Percentiles rank a stretch among this genome's conserved stretches.
Conservation (phyloP, 2,113 vertebrate genomes). For the Cavia aperea region DNA sequence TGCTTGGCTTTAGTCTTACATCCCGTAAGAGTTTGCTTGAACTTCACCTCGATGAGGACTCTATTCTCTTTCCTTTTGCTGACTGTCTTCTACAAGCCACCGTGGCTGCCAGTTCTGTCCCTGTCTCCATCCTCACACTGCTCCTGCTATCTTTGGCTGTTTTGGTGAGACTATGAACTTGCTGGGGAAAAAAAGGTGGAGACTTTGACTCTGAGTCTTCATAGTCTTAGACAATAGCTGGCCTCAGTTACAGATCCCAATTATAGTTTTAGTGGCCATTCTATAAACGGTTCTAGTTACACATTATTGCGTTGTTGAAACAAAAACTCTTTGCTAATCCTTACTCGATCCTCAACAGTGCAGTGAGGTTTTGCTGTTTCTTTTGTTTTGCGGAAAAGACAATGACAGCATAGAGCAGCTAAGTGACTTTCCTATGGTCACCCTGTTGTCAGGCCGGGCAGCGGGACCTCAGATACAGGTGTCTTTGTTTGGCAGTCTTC, state of each 20-base stretch:
- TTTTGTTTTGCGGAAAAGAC: background rate
- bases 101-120: rapidly evolving
- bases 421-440: background rate
- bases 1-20: background rate
- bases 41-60: background rate
- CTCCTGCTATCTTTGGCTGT: background rate
- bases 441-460: background rate
- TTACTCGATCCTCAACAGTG: background rate
- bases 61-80: background rate
- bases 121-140: background rate
- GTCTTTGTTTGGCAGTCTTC: background rate
- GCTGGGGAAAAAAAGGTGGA: background rate
- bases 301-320: background rate
- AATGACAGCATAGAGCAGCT: background rate
- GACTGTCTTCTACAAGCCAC: background rate
- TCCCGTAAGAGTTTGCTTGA: background rate
- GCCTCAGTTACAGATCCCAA: background rate
- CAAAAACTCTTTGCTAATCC: background rate
- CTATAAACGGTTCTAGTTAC: background rate
- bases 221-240: background rate
- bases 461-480: background rate
- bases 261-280: background rate
- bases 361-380: background rate
- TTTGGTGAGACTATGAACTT: background rate
- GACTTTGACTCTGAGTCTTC: background rate